A percentile compares a stretch with the other conserved stretches of the same genome.
These are phyloP conservation scores for Thecocarcelia acutangulata DNA, from an alignment of 2,888 invertebrate genomes.

Conservation along the genomic window DNA sequence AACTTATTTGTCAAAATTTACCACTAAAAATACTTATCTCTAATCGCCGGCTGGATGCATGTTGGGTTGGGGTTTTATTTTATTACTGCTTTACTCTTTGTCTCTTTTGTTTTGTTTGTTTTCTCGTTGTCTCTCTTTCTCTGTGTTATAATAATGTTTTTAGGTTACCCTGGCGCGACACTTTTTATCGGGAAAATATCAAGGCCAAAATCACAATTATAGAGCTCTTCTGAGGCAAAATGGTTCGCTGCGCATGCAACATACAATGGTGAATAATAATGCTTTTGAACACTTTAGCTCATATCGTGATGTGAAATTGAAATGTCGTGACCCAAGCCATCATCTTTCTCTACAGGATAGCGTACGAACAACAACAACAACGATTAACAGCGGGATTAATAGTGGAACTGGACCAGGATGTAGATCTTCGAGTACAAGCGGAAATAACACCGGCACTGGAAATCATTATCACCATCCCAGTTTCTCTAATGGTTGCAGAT, in stretches of 20 bases:
- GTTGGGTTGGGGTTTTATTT: slow-evolving; percentile 30
- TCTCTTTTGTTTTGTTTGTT: slow-evolving; percentile 20
- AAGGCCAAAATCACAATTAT: slow-evolving; percentile 78
- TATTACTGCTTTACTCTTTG: background rate
- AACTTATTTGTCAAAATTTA: too few species aligned
- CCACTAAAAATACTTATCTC: background rate
- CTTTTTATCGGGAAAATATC: slow-evolving; percentile 77
- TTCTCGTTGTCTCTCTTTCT: slow-evolving; percentile 18
- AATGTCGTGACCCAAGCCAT: slow-evolving; percentile 79
- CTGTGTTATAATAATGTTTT: slow-evolving; percentile 28
- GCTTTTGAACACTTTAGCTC: slow-evolving; percentile 78
- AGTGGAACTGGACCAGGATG: slow-evolving; percentile 65
- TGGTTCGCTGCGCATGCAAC: slow-evolving; percentile 79
- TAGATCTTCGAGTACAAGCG: slow-evolving; percentile 12
- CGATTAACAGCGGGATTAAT: slow-evolving; percentile 72
- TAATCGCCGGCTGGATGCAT: slow-evolving; percentile 3
- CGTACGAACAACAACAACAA: slow-evolving; percentile 78
- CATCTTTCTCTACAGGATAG: slow-evolving; percentile 81
- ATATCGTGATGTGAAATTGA: slow-evolving; percentile 79
- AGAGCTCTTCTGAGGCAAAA: slow-evolving; percentile 79
- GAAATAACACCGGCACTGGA: slow-evolving; percentile 25
- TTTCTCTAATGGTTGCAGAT: slow-evolving; percentile 69
- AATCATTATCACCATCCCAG: slow-evolving; percentile 53
- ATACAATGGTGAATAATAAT: slow-evolving; percentile 80
- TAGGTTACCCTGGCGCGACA: slow-evolving; percentile 80